Conservation (phyloP, 2,888 invertebrate species). For the Leptopterna dolabrata region DNA sequence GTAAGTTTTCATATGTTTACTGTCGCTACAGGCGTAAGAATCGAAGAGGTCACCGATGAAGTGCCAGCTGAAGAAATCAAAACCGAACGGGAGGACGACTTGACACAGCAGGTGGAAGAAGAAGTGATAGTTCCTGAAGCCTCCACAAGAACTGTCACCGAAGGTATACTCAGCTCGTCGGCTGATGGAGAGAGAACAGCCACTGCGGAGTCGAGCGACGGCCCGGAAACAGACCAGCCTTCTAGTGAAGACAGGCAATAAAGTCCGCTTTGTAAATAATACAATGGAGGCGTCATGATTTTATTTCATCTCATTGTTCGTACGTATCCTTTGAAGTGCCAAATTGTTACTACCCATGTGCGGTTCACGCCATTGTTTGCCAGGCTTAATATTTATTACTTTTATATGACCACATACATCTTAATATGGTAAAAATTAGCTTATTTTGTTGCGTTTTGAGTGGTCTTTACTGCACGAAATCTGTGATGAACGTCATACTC, state of each 20-base stretch:
- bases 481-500: too few relatives aligned
- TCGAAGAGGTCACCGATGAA: conserved; percentile 30
- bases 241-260: neutral
- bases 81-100: neutral
- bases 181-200: too few relatives aligned
- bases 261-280: neutral
- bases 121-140: neutral
- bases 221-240: neutral
- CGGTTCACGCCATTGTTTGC: neutral
- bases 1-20: too few relatives aligned
- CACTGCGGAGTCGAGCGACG: too few relatives aligned
- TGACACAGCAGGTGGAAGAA: neutral
- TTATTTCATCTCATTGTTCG: neutral
- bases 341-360: neutral
- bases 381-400: neutral
- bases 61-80: neutral
- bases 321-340: neutral
- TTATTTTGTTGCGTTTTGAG: too few relatives aligned
- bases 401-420: too few relatives aligned
- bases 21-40: conserved; percentile 27
- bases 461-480: too few relatives aligned
- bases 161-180: too few relatives aligned
- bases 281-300: neutral
- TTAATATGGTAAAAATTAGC: neutral
- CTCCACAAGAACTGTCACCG: neutral